phyloP scores from a whole-genome alignment of 2,113 vertebrate species.

The Xiphophorus hellerii region DNA sequence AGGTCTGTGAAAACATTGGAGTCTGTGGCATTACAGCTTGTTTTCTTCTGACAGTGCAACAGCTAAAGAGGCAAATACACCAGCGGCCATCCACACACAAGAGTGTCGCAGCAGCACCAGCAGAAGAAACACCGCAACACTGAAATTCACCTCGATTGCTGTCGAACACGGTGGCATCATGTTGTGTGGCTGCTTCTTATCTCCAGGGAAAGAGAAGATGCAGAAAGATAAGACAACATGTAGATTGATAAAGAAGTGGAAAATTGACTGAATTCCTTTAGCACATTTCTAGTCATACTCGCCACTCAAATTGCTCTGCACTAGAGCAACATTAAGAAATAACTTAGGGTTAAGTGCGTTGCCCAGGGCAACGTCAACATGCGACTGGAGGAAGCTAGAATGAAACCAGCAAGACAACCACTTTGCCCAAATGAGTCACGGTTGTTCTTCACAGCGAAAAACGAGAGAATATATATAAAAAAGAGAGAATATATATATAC shows the following conservation, averaged over 20 bases:
- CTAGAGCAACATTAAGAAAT: not conserved
- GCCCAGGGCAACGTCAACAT: not conserved
- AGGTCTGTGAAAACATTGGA: constrained; percentile 61
- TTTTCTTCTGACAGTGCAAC: constrained; percentile 60
- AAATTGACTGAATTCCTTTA: not conserved
- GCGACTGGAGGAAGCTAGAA: not conserved
- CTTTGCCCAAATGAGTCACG: too few species aligned
- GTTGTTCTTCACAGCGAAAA: not conserved
- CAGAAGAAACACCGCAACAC: constrained; percentile 54
- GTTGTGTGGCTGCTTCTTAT: not conserved
- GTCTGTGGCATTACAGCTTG: constrained; percentile 48
- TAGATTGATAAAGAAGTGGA: not conserved
- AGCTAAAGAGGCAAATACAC: constrained; percentile 59
- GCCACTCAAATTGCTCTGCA: not conserved
- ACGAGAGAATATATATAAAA: too few species aligned
- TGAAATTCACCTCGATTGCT: not conserved
- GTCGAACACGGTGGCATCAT: not conserved
- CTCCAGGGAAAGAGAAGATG: not conserved
- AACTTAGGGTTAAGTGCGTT: not conserved
- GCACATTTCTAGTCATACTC: not conserved
- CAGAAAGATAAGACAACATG: not conserved
- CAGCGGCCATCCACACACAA: constrained; percentile 43
- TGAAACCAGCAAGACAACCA: not conserved
- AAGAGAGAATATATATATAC: too few species aligned
- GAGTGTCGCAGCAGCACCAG: constrained; percentile 30